Conservation (phyloP, 2,797 vertebrate genomes). For the Periophthalmus magnuspinnatus region DNA sequence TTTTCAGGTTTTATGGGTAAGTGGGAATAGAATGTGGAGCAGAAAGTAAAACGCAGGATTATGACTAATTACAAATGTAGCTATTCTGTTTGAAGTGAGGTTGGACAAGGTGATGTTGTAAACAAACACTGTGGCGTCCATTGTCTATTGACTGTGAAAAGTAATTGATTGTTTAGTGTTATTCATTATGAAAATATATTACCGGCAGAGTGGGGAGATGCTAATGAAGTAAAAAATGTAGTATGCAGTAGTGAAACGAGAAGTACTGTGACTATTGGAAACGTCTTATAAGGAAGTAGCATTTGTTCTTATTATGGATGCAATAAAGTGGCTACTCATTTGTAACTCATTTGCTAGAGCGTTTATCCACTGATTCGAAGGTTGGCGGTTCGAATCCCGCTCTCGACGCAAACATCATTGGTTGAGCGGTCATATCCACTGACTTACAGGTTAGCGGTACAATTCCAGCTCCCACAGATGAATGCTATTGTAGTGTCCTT, state of each 20-base stretch:
- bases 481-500: too few relatives aligned
- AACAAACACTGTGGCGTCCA: neutral
- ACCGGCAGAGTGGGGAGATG: neutral
- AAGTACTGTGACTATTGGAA: neutral
- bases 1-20: constrained; percentile 13
- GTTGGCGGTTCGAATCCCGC: too few relatives aligned
- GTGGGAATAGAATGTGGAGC: constrained; percentile 1
- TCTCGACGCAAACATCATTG: too few relatives aligned
- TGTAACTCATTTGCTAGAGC: too few relatives aligned
- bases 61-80: constrained; percentile 8
- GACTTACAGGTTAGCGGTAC: too few relatives aligned
- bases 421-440: too few relatives aligned
- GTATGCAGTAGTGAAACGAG: neutral
- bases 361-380: too few relatives aligned
- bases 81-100: constrained; percentile 7
- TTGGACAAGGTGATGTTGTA: neutral
- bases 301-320: too few relatives aligned
- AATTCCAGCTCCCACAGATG: too few relatives aligned
- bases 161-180: neutral
- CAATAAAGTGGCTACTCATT: too few relatives aligned
- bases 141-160: constrained; percentile 1
- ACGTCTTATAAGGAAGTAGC: neutral
- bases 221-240: neutral
- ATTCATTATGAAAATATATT: neutral
- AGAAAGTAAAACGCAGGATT: constrained; percentile 6